A percentile compares a stretch with the other conserved stretches of the same genome.
These are phyloP conservation scores for Diploscapter pachys DNA, from an alignment of 1,140 invertebrate species.

Conservation along the genomic window DNA sequence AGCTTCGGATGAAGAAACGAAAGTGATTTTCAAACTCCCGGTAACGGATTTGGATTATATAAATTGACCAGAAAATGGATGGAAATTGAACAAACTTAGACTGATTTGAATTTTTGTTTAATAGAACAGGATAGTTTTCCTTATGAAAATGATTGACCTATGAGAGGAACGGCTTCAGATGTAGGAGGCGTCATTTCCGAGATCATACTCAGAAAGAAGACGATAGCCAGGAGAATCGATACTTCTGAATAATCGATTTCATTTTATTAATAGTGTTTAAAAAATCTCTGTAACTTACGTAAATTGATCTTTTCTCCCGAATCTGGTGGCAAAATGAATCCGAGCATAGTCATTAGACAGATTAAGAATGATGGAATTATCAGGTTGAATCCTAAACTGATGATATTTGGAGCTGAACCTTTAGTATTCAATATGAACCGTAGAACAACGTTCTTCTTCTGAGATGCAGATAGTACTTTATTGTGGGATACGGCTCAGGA, in stretches of 20 bases:
- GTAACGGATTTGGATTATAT: no score
- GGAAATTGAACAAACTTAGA: no score
- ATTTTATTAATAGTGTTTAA: not conserved
- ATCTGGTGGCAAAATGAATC: conserved; percentile 94
- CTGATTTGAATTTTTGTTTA: no score
- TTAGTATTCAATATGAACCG: conserved; percentile 64
- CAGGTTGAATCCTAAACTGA: conserved; percentile 76
- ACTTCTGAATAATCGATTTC: conserved; percentile 72
- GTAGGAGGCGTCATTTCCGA: conserved; percentile 92
- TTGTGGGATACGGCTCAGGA: conserved; percentile 80
- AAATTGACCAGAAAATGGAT: no score
- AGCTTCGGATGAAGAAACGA: no score
- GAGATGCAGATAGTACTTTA: conserved; percentile 93
- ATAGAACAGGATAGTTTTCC: not conserved
- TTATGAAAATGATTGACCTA: conserved; percentile 71
- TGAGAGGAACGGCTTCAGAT: conserved; percentile 87
- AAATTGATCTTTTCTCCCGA: conserved; percentile 97
- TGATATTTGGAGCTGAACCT: not conserved
- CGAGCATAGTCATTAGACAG: conserved; percentile 92
- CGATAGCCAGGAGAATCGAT: conserved; percentile 64
- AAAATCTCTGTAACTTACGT: conserved; percentile 67
- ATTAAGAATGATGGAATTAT: conserved; percentile 98
- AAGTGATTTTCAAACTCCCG: no score
- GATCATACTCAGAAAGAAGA: conserved; percentile 58
- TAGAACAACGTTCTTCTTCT: conserved; percentile 94